Conservation (phyloP, 2,113 vertebrate genomes). For the Synchiropus splendidus region DNA sequence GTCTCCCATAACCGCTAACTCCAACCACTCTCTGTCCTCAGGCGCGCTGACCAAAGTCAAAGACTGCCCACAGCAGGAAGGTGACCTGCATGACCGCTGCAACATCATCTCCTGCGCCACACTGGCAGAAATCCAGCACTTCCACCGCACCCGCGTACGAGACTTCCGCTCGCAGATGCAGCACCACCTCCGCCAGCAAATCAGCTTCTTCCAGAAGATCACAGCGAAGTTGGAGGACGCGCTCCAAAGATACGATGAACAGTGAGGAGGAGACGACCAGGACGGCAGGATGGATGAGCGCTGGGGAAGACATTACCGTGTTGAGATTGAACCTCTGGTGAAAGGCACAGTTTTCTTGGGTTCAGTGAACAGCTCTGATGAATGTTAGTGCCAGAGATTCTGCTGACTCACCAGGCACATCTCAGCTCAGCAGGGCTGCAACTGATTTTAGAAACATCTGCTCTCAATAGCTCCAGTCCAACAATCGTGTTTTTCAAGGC, state of each 20-base stretch:
- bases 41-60: slow-evolving; percentile 96
- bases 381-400: slow-evolving; percentile 32
- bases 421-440: slow-evolving; percentile 20
- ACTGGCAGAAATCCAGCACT: slow-evolving; percentile 94
- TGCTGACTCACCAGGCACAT: slow-evolving; percentile 24
- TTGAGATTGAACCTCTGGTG: no score
- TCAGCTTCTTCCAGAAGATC: slow-evolving; percentile 94
- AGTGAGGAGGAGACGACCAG: slow-evolving; percentile 30
- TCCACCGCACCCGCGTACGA: slow-evolving; percentile 88
- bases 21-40: slow-evolving; percentile 26
- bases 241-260: slow-evolving; percentile 83
- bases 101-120: slow-evolving; percentile 97
- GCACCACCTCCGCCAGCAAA: slow-evolving; percentile 91
- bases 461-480: slow-evolving; percentile 10
- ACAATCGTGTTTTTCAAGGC: no score
- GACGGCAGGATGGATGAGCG: neutral
- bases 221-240: slow-evolving; percentile 89
- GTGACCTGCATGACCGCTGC: slow-evolving; percentile 88
- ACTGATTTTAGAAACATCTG: slow-evolving; percentile 41
- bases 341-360: no score
- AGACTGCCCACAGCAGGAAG: slow-evolving; percentile 82
- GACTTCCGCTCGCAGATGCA: slow-evolving; percentile 97
- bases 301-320: no score
- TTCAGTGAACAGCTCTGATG: slow-evolving; percentile 27
- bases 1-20: neutral